phyloP scores from a whole-genome alignment of 2,888 invertebrate genomes.

The Uloborus plumipes region DNA sequence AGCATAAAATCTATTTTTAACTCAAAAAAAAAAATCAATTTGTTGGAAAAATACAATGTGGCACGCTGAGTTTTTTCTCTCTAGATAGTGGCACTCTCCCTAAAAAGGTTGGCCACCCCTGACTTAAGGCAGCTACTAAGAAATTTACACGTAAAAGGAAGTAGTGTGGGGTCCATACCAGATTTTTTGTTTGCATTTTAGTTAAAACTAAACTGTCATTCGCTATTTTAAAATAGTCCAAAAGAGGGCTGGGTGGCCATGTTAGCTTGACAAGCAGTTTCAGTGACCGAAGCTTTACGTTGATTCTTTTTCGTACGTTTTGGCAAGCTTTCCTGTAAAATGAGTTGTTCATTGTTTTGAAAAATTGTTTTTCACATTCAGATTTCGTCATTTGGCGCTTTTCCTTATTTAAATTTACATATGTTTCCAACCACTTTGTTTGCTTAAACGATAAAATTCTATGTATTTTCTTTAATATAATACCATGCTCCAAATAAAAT shows the following conservation, averaged over 20 bases:
- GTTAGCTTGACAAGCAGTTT: neutral
- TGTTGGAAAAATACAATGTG: too few relatives aligned
- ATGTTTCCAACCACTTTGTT: neutral
- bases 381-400: neutral
- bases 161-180: too few relatives aligned
- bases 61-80: too few relatives aligned
- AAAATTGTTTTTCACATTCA: neutral
- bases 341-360: neutral
- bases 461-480: neutral
- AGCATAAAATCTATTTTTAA: too few relatives aligned
- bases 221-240: neutral
- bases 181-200: too few relatives aligned
- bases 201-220: neutral
- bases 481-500: neutral
- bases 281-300: neutral
- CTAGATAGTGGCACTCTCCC: too few relatives aligned
- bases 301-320: neutral
- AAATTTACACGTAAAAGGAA: too few relatives aligned
- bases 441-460: constrained; percentile 7
- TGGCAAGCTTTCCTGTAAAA: neutral
- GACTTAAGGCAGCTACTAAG: too few relatives aligned
- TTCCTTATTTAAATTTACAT: constrained; percentile 2
- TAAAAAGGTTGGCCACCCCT: too few relatives aligned
- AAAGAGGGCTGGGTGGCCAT: neutral
- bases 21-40: too few relatives aligned